phyloP scores from a whole-genome alignment of 2,113 vertebrate genomes.

The Paralichthys olivaceus region DNA sequence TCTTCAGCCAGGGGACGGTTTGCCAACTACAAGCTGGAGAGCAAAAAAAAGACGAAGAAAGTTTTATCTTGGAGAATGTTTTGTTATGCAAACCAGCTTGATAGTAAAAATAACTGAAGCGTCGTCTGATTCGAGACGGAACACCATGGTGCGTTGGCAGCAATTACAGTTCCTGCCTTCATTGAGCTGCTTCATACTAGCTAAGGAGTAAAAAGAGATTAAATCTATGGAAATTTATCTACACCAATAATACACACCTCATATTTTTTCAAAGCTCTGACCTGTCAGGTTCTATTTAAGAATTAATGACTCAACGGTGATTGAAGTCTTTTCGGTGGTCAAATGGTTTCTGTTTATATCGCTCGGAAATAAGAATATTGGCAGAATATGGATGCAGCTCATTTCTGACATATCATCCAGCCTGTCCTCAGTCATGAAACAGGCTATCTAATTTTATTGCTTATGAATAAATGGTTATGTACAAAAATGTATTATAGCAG shows the following conservation, averaged over 20 bases:
- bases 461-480: conserved; percentile 21
- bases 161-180: conserved; percentile 33
- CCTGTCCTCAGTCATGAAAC: not conserved
- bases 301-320: not conserved
- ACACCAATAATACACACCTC: not conserved
- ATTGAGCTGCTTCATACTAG: conserved; percentile 10
- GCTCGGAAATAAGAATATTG: not conserved
- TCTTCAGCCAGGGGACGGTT: conserved; percentile 39
- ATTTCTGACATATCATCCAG: conserved; percentile 17
- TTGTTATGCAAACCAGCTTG: conserved; percentile 39
- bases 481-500: not conserved
- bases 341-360: conserved; percentile 3
- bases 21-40: conserved; percentile 57
- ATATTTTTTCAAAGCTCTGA: not conserved
- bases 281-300: not conserved
- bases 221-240: not conserved
- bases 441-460: conserved; percentile 40
- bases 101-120: conserved; percentile 46
- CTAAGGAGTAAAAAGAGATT: not conserved
- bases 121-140: conserved; percentile 33
- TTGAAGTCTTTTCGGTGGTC: not conserved
- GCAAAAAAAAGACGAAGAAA: conserved; percentile 19
- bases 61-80: conserved; percentile 37
- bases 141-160: conserved; percentile 16
- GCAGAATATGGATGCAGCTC: not conserved